These are phyloP conservation scores for Cryptocheilus praepositus DNA, from an alignment of 2,888 invertebrate genomes.

Conservation along the genomic window DNA sequence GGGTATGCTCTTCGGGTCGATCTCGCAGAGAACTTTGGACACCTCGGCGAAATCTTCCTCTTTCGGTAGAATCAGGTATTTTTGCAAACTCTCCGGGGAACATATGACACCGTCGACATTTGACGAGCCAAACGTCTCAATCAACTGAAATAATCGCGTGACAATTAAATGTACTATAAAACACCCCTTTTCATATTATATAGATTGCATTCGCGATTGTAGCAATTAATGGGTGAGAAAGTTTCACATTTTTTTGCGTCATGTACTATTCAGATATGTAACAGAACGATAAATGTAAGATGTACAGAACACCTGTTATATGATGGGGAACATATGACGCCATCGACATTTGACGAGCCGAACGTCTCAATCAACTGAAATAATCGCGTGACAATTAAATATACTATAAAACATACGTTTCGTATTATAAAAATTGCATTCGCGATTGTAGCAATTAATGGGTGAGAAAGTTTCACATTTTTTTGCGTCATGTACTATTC, in stretches of 20 bases:
- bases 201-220: too few relatives aligned
- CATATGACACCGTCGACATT: constrained; percentile 65
- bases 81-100: constrained; percentile 60
- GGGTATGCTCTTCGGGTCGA: constrained; percentile 73
- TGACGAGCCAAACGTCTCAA: constrained; percentile 65
- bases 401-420: too few relatives aligned
- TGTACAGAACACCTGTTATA: too few relatives aligned
- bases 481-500: too few relatives aligned
- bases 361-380: constrained; percentile 63
- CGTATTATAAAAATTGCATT: too few relatives aligned
- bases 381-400: neutral
- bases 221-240: too few relatives aligned
- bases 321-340: constrained; percentile 64
- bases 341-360: constrained; percentile 64
- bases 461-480: constrained; percentile 5
- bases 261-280: too few relatives aligned
- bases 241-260: neutral
- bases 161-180: too few relatives aligned
- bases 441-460: too few relatives aligned
- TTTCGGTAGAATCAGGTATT: constrained; percentile 60
- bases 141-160: constrained; percentile 45
- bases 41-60: constrained; percentile 64
- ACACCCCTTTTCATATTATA: too few relatives aligned
- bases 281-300: too few relatives aligned
- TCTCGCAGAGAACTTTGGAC: constrained; percentile 74